phyloP scores from a whole-genome alignment of 2,113 vertebrate genomes.

The Castor canadensis region DNA sequence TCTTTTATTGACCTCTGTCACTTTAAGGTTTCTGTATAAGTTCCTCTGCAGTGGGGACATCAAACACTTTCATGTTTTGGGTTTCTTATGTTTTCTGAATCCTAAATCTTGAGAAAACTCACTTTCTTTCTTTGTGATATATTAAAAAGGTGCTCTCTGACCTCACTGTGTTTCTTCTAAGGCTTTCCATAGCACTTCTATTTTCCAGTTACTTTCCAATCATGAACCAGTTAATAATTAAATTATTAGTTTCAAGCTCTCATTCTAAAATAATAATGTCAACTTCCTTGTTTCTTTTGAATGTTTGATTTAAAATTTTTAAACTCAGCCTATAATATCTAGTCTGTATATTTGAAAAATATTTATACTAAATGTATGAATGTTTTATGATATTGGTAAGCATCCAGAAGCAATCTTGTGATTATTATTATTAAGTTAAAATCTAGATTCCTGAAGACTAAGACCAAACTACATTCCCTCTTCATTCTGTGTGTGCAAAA shows the following conservation, averaged over 20 bases:
- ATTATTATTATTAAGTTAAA: conserved; percentile 36
- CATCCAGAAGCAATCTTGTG: conserved; percentile 37
- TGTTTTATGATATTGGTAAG: conserved; percentile 41
- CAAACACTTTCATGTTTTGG: no score
- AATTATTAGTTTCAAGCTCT: conserved; percentile 55
- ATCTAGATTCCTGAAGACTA: conserved; percentile 25
- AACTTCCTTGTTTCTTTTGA: conserved; percentile 44
- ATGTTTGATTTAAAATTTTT: conserved; percentile 46
- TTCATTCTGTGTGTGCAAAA: neutral
- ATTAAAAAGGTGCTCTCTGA: neutral
- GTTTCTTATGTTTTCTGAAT: no score
- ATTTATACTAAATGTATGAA: conserved; percentile 55
- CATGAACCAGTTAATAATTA: conserved; percentile 50
- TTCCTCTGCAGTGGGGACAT: no score
- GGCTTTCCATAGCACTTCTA: neutral
- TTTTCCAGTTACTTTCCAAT: conserved; percentile 35
- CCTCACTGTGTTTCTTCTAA: neutral
- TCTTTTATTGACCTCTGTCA: no score
- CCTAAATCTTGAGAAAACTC: no score
- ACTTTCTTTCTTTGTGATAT: neutral
- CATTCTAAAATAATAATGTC: conserved; percentile 50
- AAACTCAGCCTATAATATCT: conserved; percentile 32
- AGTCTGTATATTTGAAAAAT: conserved; percentile 60
- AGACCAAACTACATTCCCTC: neutral
- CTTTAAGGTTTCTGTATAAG: no score